These are phyloP conservation scores for Nicator chloris DNA, from an alignment of 2,113 vertebrate genomes.

Conservation along the genomic window DNA sequence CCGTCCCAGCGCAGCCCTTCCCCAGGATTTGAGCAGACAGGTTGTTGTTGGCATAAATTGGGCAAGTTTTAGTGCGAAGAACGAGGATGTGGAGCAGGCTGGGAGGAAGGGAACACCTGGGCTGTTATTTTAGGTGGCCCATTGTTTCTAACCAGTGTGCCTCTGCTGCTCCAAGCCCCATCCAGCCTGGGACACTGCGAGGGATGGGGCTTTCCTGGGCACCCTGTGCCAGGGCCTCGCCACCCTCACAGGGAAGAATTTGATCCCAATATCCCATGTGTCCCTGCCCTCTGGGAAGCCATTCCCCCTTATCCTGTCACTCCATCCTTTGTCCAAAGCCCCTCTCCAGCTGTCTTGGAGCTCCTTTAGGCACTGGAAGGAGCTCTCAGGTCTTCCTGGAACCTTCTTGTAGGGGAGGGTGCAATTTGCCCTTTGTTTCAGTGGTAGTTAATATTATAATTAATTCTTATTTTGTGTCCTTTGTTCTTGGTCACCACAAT, in stretches of 20 bases:
- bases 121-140: neutral
- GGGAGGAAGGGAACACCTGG: neutral
- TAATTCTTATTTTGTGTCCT: neutral
- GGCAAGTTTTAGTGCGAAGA: neutral
- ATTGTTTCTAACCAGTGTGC: neutral
- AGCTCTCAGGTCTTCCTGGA: neutral
- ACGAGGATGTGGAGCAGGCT: neutral
- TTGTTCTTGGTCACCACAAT: neutral
- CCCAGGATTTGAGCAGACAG: neutral
- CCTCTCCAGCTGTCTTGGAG: neutral
- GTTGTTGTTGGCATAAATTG: neutral
- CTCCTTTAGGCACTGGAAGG: neutral
- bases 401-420: neutral
- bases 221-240: accelerated
- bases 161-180: neutral
- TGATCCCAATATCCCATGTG: accelerated
- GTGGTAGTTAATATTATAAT: neutral
- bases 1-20: accelerated
- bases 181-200: neutral
- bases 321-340: neutral
- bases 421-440: neutral
- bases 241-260: neutral
- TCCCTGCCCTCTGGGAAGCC: neutral
- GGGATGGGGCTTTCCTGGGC: neutral
- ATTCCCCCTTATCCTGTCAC: too few species aligned